Percentiles rank a stretch among this genome's conserved stretches.
These are phyloP conservation scores for Cheilosia pagana DNA, from an alignment of 2,888 invertebrate species.

Conservation along the genomic window DNA sequence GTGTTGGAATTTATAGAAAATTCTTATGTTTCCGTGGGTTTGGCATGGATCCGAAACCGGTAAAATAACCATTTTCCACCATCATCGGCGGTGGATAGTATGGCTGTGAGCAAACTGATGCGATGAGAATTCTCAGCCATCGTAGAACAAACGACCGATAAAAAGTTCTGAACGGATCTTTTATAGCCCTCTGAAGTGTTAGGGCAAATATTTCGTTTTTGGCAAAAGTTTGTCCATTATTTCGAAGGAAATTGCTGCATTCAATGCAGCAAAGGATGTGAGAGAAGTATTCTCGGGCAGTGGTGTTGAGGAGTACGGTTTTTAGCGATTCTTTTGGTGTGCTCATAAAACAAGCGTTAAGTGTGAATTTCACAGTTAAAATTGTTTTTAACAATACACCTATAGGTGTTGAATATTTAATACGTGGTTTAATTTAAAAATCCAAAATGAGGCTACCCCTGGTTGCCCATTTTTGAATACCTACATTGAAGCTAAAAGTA, in stretches of 20 bases:
- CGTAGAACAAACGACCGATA: slow-evolving; percentile 53
- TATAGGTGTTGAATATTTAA: not conserved
- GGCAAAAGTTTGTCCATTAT: slow-evolving; percentile 49
- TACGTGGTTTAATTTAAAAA: not conserved
- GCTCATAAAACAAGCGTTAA: slow-evolving; percentile 12
- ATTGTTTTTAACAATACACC: not conserved
- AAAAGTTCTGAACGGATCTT: slow-evolving; percentile 57
- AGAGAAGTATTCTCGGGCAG: not conserved
- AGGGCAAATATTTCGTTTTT: slow-evolving; percentile 57
- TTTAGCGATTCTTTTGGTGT: not conserved
- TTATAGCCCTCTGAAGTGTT: slow-evolving; percentile 63
- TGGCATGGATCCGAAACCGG: slow-evolving; percentile 48
- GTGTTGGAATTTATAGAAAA: not conserved
- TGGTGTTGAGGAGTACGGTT: not conserved
- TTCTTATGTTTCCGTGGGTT: slow-evolving; percentile 1
- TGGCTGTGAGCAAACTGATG: not conserved
- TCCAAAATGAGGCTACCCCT: not conserved
- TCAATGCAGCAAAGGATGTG: slow-evolving; percentile 11
- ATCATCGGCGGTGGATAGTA: slow-evolving; percentile 2
- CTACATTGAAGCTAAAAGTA: too few relatives aligned
- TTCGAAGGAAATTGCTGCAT: slow-evolving; percentile 30
- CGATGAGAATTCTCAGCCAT: not conserved
- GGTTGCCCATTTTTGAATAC: too few relatives aligned
- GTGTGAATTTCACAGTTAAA: slow-evolving; percentile 1
- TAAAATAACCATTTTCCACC: slow-evolving; percentile 31